Conservation (phyloP, 1,140 invertebrate species). For the Trichonephila inaurata region DNA sequence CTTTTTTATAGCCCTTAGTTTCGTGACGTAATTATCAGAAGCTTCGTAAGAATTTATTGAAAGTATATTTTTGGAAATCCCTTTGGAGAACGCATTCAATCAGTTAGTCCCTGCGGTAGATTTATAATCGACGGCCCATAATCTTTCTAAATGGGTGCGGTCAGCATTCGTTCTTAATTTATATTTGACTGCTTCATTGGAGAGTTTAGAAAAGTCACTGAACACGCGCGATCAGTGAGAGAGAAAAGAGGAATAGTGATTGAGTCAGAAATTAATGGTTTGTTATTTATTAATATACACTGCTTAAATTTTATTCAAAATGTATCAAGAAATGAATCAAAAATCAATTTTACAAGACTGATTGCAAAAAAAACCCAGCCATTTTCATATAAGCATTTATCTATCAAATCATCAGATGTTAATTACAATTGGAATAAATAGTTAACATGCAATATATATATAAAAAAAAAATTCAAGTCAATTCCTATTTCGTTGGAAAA, state of each 20-base stretch:
- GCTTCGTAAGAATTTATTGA: slow-evolving; percentile 15
- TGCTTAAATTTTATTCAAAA: background rate
- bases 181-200: background rate
- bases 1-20: background rate
- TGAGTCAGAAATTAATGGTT: background rate
- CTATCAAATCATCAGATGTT: no score
- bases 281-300: background rate
- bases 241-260: background rate
- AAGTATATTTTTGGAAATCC: slow-evolving; percentile 12
- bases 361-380: background rate
- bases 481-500: no score
- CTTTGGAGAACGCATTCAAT: background rate
- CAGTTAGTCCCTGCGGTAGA: background rate
- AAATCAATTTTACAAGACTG: background rate
- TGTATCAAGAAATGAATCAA: background rate
- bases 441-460: no score
- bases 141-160: slow-evolving; percentile 19
- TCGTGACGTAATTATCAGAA: background rate
- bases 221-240: background rate
- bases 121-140: background rate
- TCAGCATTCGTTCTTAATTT: slow-evolving; percentile 19
- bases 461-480: no score
- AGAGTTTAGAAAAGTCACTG: background rate
- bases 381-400: no score
- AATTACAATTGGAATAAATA: no score